phyloP scores from a whole-genome alignment of 1,140 invertebrate species.

The Eumeta japonica region DNA sequence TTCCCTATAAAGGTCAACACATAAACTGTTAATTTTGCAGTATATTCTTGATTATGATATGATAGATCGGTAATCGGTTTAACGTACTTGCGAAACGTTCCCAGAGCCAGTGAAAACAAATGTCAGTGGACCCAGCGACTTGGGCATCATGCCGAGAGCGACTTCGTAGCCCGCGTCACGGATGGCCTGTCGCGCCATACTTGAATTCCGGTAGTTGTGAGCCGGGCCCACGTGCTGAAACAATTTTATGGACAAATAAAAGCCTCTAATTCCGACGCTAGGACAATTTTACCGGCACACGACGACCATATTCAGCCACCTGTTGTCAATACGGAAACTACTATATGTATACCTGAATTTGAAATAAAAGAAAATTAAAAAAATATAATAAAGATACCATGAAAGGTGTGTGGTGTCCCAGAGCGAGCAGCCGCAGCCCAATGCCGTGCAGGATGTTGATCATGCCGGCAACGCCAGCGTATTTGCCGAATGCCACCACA shows the following conservation, averaged over 20 bases:
- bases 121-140: conserved; percentile 94
- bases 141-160: conserved; percentile 94
- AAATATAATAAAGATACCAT: conserved; percentile 89
- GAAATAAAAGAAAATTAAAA: not conserved
- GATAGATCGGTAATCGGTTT: not conserved
- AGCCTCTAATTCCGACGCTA: too few species aligned
- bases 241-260: too few species aligned
- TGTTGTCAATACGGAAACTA: too few species aligned
- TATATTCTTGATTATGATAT: not conserved
- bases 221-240: conserved; percentile 91
- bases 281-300: too few species aligned
- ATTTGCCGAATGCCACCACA: conserved; percentile 98
- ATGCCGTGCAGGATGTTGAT: conserved; percentile 98
- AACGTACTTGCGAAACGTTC: conserved; percentile 73
- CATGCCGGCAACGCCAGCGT: conserved; percentile 97
- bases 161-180: conserved; percentile 98
- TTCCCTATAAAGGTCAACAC: conserved; percentile 66
- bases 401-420: conserved; percentile 98
- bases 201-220: conserved; percentile 96
- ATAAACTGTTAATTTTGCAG: not conserved
- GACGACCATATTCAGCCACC: too few species aligned
- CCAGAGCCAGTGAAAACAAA: conserved; percentile 97
- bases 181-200: conserved; percentile 95
- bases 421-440: conserved; percentile 86
- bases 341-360: not conserved